Base-by-base conservation (phyloP, 2,888 invertebrate genomes). In the Matsumyia berberina region DNA sequence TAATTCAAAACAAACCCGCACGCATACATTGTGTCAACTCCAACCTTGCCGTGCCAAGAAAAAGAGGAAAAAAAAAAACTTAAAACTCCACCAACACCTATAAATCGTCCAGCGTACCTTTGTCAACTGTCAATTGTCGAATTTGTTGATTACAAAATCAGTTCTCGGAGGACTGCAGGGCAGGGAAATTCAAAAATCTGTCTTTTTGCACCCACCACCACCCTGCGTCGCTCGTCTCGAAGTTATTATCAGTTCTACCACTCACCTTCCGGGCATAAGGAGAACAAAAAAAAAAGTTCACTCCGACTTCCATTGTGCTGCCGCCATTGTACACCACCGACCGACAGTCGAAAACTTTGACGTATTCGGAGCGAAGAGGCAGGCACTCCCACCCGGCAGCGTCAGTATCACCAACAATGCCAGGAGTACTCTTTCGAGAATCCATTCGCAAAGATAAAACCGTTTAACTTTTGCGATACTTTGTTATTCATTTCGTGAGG, bases 61-160 rank as follows among this genome's bases (percentile, higher is more conserved):
- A 11, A 24, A 2, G 3, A n/a, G 6, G 12, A 29, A 29, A 6
- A 37, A 44, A 33, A 53, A 62, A 70, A 66, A 31, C 37, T 60
- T 62, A 31, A 44, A 42, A 67, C 39, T 53, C 55, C 62, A 69
- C 78, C 62, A 73, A 64, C 62, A 64, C 33, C 79, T 33, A 83
- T 83, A 83, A 79, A 83, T 83, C 83, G 83, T 79, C 60, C 78
- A 15, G 62, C 42, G 8, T 73, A 83, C 79, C 83, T 83, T 69
- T 83, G 83, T 83, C 83, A 79, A 79, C 73, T 83, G 83, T 79
- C 83, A 83, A 83, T 79, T 83, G 79, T 69, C 79, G 83, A 83
- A 74, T 79, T 83, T 69, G 79, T 83, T 83, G 83, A 83, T 83
- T 83, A 83, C 55, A 67, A 78, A 83, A 83, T 82, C 82, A 62